phyloP scores from a whole-genome alignment of 1,140 invertebrate genomes.

The Zaprionus tsacasi region DNA sequence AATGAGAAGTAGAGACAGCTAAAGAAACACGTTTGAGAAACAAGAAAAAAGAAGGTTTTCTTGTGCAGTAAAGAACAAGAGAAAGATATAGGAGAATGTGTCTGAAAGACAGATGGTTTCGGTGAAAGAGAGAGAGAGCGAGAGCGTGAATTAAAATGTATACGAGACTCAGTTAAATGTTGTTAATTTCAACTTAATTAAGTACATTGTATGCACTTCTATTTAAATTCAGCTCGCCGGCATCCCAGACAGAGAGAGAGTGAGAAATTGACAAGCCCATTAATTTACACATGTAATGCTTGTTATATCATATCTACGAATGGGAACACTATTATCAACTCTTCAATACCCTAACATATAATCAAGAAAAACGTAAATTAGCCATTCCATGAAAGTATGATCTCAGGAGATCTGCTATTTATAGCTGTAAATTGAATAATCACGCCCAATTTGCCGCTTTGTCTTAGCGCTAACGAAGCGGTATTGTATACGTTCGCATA shows the following conservation, averaged over 20 bases:
- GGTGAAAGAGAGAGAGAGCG: neutral
- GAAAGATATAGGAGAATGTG: neutral
- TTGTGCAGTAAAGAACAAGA: neutral
- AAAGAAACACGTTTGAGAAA: no score
- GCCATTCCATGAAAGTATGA: neutral
- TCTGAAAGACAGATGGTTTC: neutral
- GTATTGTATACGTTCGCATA: slow-evolving; percentile 32
- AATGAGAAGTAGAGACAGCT: neutral
- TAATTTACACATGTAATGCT: neutral
- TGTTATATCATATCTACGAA: neutral
- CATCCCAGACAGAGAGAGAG: neutral
- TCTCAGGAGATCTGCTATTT: slow-evolving; percentile 2
- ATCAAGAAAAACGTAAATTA: neutral
- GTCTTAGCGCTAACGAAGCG: slow-evolving; percentile 54
- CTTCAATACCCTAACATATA: neutral
- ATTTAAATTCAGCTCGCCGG: neutral
- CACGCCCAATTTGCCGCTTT: slow-evolving; percentile 17
- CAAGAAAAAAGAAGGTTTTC: no score
- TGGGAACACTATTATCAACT: neutral
- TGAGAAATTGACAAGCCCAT: neutral
- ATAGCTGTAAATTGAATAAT: slow-evolving; percentile 55
- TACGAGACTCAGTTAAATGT: slow-evolving; percentile 10
- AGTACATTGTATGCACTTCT: neutral
- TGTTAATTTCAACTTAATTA: slow-evolving; percentile 1
- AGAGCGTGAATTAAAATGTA: neutral